phyloP scores from a whole-genome alignment of 2,888 invertebrate genomes.

The Troglohyphantes excavatus region DNA sequence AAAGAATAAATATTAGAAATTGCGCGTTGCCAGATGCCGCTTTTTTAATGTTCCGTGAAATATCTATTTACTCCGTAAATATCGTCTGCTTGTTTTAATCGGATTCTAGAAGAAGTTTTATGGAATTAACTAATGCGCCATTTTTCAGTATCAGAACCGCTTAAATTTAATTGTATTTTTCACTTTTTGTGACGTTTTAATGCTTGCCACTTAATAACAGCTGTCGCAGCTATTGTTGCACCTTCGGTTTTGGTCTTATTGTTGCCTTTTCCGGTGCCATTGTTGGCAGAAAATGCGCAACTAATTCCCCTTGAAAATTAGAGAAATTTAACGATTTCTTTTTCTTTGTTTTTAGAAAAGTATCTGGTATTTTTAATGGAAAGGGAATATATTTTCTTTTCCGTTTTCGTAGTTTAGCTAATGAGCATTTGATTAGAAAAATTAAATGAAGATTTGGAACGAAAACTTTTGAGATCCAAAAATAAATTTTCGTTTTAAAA shows the following conservation, averaged over 20 bases:
- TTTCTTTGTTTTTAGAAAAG: background rate
- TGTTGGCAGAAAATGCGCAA: background rate
- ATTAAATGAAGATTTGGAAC: conserved; percentile 1
- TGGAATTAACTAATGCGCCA: conserved; percentile 2
- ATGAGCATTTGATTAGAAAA: background rate
- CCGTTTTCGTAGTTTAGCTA: background rate
- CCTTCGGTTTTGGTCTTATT: background rate
- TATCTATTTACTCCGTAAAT: conserved; percentile 6
- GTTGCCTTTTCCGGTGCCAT: background rate
- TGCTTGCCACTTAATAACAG: background rate
- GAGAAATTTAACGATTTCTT: background rate
- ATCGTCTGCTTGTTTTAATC: background rate
- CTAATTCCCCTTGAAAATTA: background rate
- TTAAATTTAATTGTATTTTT: conserved; percentile 1
- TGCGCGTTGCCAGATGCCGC: background rate
- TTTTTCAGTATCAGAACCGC: background rate
- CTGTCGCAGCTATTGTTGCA: background rate
- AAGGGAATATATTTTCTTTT: background rate
- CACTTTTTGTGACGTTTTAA: background rate
- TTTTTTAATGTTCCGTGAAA: background rate
- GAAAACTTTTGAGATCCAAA: too few species aligned
- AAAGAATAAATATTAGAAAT: background rate
- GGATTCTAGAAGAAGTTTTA: background rate
- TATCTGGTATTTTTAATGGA: background rate
- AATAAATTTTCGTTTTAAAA: too few species aligned